Conservation (phyloP, 2,797 vertebrate species). For the Siniperca obscura region DNA sequence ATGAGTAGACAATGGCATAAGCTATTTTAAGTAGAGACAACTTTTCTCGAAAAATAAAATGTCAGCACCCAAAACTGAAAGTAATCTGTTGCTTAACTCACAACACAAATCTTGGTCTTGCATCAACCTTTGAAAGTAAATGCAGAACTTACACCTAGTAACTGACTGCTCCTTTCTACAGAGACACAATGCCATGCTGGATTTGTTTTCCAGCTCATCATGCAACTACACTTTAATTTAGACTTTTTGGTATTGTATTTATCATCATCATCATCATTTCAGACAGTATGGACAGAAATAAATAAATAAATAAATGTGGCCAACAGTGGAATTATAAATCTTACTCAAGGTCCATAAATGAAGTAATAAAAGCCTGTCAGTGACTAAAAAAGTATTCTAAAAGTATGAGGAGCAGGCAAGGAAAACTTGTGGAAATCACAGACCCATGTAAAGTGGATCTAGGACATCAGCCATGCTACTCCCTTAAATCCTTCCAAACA, state of each 20-base stretch:
- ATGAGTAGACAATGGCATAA: slow-evolving; percentile 24
- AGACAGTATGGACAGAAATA: neutral
- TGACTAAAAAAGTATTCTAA: slow-evolving; percentile 24
- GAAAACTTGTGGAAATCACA: neutral
- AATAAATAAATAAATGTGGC: neutral
- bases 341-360: neutral
- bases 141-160: neutral
- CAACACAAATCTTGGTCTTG: slow-evolving; percentile 1
- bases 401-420: neutral
- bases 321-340: slow-evolving; percentile 6
- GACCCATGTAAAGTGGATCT: slow-evolving; percentile 26
- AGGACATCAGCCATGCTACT: slow-evolving; percentile 45
- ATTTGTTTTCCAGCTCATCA: neutral
- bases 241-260: neutral
- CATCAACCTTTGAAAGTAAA: slow-evolving; percentile 19
- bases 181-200: neutral
- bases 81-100: slow-evolving; percentile 27
- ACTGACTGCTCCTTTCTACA: neutral
- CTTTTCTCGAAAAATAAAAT: neutral
- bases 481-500: slow-evolving; percentile 47
- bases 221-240: neutral
- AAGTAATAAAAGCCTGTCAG: slow-evolving; percentile 37
- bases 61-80: slow-evolving; percentile 8
- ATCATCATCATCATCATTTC: neutral
- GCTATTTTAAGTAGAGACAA: slow-evolving; percentile 37